Evolutionary conservation across 2,113 vertebrate species (phyloP).

Genomic region (Trogon surrucura): DNA sequence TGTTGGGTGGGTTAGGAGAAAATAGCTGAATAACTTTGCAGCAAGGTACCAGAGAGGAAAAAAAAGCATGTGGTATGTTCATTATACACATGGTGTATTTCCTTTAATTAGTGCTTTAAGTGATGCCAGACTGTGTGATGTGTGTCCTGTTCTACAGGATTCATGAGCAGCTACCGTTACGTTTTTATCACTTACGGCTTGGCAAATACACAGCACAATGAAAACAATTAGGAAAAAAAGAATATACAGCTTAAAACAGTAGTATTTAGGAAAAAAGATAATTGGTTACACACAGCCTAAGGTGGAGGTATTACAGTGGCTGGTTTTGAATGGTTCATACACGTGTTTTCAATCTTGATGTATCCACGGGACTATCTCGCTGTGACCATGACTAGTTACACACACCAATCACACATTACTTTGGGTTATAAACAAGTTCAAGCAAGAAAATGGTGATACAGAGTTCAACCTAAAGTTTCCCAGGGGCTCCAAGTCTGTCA

Average conservation of each 20-base stretch:
- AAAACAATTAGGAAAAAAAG: neutral
- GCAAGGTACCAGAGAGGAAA: neutral
- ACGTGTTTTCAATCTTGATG: neutral
- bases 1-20: neutral
- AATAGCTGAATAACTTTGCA: neutral
- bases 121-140: neutral
- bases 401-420: neutral
- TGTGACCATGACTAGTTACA: neutral
- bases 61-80: neutral
- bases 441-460: neutral
- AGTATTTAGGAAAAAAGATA: neutral
- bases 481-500: neutral
- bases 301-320: neutral
- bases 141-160: neutral
- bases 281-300: neutral
- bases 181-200: neutral
- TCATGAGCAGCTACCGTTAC: conserved; percentile 4
- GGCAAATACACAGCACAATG: conserved; percentile 13
- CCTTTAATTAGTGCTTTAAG: conserved; percentile 37
- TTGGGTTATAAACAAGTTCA: neutral
- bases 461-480: neutral
- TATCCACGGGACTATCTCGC: neutral
- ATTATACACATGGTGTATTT: neutral
- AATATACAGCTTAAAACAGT: neutral
- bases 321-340: neutral